These are phyloP conservation scores for Pyrrhosoma nymphula DNA, from an alignment of 2,888 invertebrate species.

Conservation along the genomic window DNA sequence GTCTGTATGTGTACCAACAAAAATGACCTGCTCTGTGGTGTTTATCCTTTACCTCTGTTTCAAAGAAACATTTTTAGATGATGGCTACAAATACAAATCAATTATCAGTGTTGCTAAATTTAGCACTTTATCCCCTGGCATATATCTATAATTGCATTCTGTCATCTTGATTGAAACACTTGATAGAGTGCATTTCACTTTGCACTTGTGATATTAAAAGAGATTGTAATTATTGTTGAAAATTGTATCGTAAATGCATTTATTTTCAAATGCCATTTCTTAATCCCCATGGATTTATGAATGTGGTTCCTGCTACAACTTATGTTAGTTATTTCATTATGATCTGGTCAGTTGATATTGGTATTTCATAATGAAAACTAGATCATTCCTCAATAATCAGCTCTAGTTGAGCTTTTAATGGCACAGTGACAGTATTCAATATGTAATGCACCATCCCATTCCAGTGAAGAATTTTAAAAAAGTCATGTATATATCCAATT, in stretches of 20 bases:
- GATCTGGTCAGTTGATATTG: slow-evolving; percentile 20
- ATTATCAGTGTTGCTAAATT: slow-evolving; percentile 47
- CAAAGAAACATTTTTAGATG: slow-evolving; percentile 1
- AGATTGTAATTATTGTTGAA: slow-evolving; percentile 49
- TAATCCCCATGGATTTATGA: slow-evolving; percentile 30
- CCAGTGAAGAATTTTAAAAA: slow-evolving; percentile 3
- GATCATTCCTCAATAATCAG: slow-evolving; percentile 47
- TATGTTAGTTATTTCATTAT: slow-evolving; percentile 54
- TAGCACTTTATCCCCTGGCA: slow-evolving; percentile 32
- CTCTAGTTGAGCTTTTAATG: background rate
- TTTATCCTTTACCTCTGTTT: slow-evolving; percentile 21
- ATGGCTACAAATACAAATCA: slow-evolving; percentile 28
- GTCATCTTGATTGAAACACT: slow-evolving; percentile 1
- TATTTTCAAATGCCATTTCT: slow-evolving; percentile 33
- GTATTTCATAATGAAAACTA: slow-evolving; percentile 5
- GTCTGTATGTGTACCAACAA: slow-evolving; percentile 54
- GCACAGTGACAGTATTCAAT: slow-evolving; percentile 39
- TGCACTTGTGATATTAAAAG: slow-evolving; percentile 57
- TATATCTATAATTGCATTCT: slow-evolving; percentile 35
- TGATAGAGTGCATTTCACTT: slow-evolving; percentile 49
- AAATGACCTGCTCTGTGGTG: slow-evolving; percentile 34
- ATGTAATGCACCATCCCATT: slow-evolving; percentile 48
- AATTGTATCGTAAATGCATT: slow-evolving; percentile 40
- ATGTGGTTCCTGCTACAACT: slow-evolving; percentile 47
- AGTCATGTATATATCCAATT: background rate